A percentile compares a stretch with the other conserved stretches of the same genome.
Evolutionary conservation across 1,140 invertebrate species (phyloP).

Genomic region (Potamilus streckersoni): DNA sequence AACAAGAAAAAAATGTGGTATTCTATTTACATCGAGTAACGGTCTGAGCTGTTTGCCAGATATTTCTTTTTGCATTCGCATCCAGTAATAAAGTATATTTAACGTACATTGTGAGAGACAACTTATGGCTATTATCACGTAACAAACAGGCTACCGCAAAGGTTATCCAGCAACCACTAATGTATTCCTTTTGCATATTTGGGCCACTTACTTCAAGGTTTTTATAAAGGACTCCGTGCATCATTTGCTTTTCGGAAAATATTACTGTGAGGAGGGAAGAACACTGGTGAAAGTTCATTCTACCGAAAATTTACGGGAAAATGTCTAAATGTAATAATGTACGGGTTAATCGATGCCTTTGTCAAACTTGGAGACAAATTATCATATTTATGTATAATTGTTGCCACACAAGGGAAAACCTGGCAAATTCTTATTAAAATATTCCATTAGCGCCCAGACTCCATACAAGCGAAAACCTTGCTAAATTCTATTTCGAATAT

Average conservation of each 20-base stretch:
- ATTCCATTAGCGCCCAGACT: not conserved
- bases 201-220: not conserved
- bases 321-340: slow-evolving; percentile 10
- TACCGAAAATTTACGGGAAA: slow-evolving; percentile 11
- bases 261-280: slow-evolving; percentile 2
- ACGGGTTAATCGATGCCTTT: slow-evolving; percentile 5
- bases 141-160: not conserved
- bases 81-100: too few relatives aligned
- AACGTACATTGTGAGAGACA: too few relatives aligned
- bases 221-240: slow-evolving; percentile 4
- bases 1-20: too few relatives aligned
- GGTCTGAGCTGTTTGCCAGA: too few relatives aligned
- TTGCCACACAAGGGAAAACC: slow-evolving; percentile 15
- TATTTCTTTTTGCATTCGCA: too few relatives aligned
- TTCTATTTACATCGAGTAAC: too few relatives aligned
- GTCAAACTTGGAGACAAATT: not conserved
- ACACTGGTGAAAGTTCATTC: slow-evolving; percentile 8
- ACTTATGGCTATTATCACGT: too few relatives aligned
- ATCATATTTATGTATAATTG: slow-evolving; percentile 12
- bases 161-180: slow-evolving; percentile 6
- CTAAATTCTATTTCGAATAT: not conserved
- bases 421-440: not conserved
- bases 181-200: slow-evolving; percentile 8
- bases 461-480: slow-evolving; percentile 12
- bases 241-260: slow-evolving; percentile 21